A percentile compares a stretch with the other conserved stretches of the same genome.
Evolutionary conservation across 1,140 invertebrate species (phyloP).

Genomic region (Colletes gigas): DNA sequence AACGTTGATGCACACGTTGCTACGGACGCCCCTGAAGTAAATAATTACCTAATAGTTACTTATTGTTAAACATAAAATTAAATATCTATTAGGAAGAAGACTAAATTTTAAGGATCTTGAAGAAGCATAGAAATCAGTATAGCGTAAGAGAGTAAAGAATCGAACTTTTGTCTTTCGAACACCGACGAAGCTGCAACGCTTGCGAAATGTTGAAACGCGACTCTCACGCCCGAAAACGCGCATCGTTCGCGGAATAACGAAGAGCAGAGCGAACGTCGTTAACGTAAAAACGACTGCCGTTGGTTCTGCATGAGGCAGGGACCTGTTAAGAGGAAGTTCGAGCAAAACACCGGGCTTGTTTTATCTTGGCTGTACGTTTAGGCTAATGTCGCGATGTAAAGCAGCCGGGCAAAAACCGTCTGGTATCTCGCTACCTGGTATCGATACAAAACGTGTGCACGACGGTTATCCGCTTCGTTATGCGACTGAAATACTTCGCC

Average conservation of each 20-base stretch:
- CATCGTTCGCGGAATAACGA: constrained; percentile 7
- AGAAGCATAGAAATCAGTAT: no score
- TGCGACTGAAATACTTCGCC: constrained; percentile 13
- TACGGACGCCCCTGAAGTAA: no score
- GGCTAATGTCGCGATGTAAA: constrained; percentile 26
- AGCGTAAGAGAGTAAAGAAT: no score
- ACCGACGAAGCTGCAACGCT: no score
- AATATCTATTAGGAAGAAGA: no score
- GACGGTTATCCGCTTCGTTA: background rate
- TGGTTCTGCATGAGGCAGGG: constrained; percentile 14
- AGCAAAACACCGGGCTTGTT: constrained; percentile 37
- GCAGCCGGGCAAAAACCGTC: background rate
- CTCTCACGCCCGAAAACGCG: constrained; percentile 23
- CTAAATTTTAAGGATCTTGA: no score
- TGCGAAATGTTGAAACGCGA: no score
- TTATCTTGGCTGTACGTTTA: constrained; percentile 34
- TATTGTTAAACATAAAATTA: no score
- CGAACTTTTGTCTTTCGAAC: no score
- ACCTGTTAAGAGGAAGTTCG: constrained; percentile 53
- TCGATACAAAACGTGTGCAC: background rate
- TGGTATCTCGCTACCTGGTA: constrained; percentile 11
- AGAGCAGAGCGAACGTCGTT: constrained; percentile 35
- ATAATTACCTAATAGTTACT: no score
- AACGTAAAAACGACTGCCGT: constrained; percentile 48
- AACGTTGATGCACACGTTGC: no score